Conservation (phyloP, 1,140 invertebrate genomes). For the Stegodyphus mimosarum region DNA sequence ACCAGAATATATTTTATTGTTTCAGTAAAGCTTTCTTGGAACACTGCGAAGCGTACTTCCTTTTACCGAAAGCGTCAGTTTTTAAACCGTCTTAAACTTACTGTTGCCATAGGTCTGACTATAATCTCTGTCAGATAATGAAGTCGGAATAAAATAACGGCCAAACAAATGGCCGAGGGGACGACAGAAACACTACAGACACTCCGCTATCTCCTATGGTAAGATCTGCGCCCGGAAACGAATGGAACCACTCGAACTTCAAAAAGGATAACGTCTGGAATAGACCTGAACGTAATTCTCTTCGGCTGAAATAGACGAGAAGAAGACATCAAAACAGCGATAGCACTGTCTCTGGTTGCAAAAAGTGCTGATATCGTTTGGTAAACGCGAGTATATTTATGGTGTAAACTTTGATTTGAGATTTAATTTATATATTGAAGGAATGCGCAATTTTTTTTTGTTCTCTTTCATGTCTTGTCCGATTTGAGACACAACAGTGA, state of each 20-base stretch:
- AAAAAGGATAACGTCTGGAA: not conserved
- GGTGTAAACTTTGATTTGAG: constrained; percentile 55
- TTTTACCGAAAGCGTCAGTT: not conserved
- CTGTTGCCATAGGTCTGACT: not conserved
- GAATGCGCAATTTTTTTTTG: not conserved
- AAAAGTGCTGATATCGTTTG: constrained; percentile 31
- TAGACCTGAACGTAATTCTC: not conserved
- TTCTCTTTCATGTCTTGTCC: too few relatives aligned
- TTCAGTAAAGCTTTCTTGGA: too few relatives aligned
- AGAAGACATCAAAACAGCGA: constrained; percentile 10
- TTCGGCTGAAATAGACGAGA: not conserved
- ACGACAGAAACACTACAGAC: constrained; percentile 45
- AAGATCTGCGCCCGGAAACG: not conserved
- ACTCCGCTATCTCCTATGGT: constrained; percentile 2
- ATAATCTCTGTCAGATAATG: constrained; percentile 17
- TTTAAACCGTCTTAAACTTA: not conserved
- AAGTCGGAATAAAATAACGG: constrained; percentile 39
- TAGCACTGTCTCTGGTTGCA: constrained; percentile 47
- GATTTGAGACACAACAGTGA: too few relatives aligned
- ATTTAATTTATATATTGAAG: constrained; percentile 40
- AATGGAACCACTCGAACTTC: not conserved
- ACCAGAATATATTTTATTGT: too few relatives aligned
- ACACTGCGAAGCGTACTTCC: too few relatives aligned
- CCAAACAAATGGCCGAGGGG: constrained; percentile 27
- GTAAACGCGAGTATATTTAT: constrained; percentile 52